These are phyloP conservation scores for Notolabrus celidotus DNA, from an alignment of 2,797 vertebrate species.

Conservation along the genomic window DNA sequence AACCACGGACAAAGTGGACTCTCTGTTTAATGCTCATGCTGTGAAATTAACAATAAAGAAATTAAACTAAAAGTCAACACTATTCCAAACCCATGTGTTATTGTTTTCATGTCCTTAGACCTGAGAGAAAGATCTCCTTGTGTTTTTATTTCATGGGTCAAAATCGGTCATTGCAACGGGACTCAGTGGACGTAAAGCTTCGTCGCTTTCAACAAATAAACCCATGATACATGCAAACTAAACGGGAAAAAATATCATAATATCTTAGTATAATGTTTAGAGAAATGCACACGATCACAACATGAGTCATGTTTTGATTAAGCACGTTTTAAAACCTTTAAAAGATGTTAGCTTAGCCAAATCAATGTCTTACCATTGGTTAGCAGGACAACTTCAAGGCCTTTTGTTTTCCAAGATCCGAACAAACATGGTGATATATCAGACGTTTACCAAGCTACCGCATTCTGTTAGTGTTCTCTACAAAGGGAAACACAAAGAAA, in stretches of 20 bases:
- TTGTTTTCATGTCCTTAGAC: too few relatives aligned
- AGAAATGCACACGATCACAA: too few relatives aligned
- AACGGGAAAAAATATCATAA: neutral
- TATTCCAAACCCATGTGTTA: too few relatives aligned
- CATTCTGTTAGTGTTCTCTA: neutral
- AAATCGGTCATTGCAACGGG: conserved; percentile 20
- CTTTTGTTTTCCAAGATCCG: conserved; percentile 33
- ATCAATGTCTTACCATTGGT: conserved; percentile 65
- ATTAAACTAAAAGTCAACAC: too few relatives aligned
- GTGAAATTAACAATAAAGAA: too few relatives aligned
- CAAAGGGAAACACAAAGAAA: fast-evolving
- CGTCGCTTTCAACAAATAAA: neutral
- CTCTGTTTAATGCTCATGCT: neutral
- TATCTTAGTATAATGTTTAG: fast-evolving
- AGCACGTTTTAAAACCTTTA: conserved; percentile 17
- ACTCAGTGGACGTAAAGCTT: neutral
- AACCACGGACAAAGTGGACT: neutral
- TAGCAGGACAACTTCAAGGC: conserved; percentile 65
- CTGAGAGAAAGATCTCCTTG: too few relatives aligned
- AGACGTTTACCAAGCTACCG: neutral
- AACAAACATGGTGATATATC: conserved; percentile 31
- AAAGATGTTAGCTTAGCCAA: conserved; percentile 38
- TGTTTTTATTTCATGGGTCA: too few relatives aligned
- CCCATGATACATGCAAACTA: neutral
- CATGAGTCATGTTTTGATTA: too few relatives aligned